A percentile compares a stretch with the other conserved stretches of the same genome.
Conservation (phyloP, 2,113 vertebrate species). For the Thermophis baileyi region DNA sequence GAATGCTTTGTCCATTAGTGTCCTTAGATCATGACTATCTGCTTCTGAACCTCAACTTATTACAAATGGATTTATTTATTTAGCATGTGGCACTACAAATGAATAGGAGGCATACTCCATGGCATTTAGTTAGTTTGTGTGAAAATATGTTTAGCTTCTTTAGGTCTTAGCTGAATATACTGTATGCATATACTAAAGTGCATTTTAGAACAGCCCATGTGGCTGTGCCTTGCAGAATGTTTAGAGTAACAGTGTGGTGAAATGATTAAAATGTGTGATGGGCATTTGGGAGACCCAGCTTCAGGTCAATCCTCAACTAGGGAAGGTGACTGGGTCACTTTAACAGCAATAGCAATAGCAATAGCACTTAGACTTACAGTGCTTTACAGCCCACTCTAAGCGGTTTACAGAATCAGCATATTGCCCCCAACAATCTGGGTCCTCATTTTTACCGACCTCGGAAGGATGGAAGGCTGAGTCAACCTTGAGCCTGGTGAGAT, state of each 20-base stretch:
- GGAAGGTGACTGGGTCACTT: not conserved
- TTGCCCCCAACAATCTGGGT: no score
- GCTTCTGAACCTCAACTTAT: not conserved
- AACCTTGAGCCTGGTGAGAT: no score
- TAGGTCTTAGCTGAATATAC: not conserved
- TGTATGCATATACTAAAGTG: not conserved
- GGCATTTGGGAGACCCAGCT: not conserved
- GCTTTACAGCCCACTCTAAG: no score
- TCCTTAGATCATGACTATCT: not conserved
- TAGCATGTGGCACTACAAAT: not conserved
- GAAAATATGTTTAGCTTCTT: not conserved
- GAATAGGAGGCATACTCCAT: not conserved
- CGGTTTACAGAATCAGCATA: no score
- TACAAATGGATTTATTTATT: not conserved
- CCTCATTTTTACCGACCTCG: no score
- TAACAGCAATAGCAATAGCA: not conserved
- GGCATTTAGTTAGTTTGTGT: not conserved
- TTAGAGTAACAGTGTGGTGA: not conserved
- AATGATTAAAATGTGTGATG: not conserved
- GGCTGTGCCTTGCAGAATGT: not conserved
- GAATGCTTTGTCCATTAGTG: no score
- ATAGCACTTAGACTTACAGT: no score
- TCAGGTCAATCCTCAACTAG: not conserved
- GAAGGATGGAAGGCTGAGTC: no score
- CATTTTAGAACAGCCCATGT: not conserved